Evolutionary conservation across 2,888 invertebrate species (phyloP), one percentile per base, ranked within the genome.

Genomic region (Chymomyza fuscimana): DNA sequence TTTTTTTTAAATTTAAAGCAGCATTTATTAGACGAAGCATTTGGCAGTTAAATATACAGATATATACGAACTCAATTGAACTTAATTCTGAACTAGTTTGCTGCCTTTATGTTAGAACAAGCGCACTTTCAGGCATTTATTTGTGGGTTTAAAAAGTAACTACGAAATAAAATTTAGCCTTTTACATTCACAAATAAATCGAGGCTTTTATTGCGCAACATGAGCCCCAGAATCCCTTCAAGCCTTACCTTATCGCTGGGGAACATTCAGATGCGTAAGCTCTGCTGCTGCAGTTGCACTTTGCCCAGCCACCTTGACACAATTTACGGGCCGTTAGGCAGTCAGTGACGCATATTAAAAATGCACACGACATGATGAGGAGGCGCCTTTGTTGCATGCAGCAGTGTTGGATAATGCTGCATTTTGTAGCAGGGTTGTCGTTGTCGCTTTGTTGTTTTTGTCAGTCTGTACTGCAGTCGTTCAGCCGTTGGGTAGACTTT

Each of bases 301-400:
- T 15, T 46, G 58, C 29, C 60, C 59, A 69, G 69, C 68, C 63
- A 84, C 84, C 84, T 87, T 84, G 84, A 87, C 88, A 84, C 85
- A 76, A 78, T 86, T 84, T 80, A 86, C 86, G 74, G 79, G 63
- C 83, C 76, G 85, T 84, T 84, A 78, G 86, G 73, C 80, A 79
- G 76, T 22, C 40, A 69, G 65, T 51, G 29, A 80, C 68, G 72
- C 79, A 72, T 78, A 86, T 87, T 87, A 79, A 74, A 81, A 86
- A 87, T 87, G 88, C 86, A 74, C 69, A 74, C 73, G 69, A 61
- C 69, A 65, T 58, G 40, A 12, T 36, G 46, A 46, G 32, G 22
- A 25, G 46, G 61, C 15, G 4, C 15, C 62, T 60, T 60, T 60
- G 32, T 61, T 61, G 32, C 32, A 6, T 15, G 19, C 52, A 54